Evolutionary conservation across 2,113 vertebrate species (phyloP), one percentile per base, ranked within the genome.

Genomic region (Rafetus swinhoei): DNA sequence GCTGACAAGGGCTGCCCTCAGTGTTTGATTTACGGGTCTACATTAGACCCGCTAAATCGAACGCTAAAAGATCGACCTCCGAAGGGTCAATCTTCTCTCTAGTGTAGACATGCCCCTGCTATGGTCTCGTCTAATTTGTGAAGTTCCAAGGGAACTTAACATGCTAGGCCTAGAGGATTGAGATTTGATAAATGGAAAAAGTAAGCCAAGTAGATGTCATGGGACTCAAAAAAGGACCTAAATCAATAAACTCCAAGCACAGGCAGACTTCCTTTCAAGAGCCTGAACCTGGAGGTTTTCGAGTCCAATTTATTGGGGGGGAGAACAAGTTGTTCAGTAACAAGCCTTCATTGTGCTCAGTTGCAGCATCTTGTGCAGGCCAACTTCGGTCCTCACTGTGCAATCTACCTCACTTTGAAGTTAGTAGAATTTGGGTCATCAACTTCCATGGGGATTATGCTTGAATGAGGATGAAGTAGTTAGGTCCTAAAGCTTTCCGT

Each of bases 391-490:
- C 35, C 90, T 95, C 93, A 96, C 96, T 87, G 2, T 1, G 93
- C 93, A 89, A 93, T 92, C 94, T 95, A 81, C 93, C 95, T 90
- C 82, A 93, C 95, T 92, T 92, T 94, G 91, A 96, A 97, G 91
- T 92, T 93, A 39, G 93, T 81, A 91, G 93, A 97, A 97, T 97
- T 93, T 96, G 91, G 96, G 96, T 97, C 94, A 96, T n/a, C 81
- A 86, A 92, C 91, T 97, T 96, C 95, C 93, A 89, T 29, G 93
- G 93, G 74, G 95, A 84, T 82, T 93, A 91, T 89, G 56, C 35
- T 45, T 82, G 90, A 96, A 95, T 82, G 92, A 90, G 83, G 88
- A 94, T 81, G 82, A 85, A 94, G 93, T 92, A 95, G 91, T 95
- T 87, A 53, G 92, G 86, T 91, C 93, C 92, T 85, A 94, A 74